Base-by-base conservation (phyloP, 2,113 vertebrate genomes). In the Corythornis vintsioides region DNA sequence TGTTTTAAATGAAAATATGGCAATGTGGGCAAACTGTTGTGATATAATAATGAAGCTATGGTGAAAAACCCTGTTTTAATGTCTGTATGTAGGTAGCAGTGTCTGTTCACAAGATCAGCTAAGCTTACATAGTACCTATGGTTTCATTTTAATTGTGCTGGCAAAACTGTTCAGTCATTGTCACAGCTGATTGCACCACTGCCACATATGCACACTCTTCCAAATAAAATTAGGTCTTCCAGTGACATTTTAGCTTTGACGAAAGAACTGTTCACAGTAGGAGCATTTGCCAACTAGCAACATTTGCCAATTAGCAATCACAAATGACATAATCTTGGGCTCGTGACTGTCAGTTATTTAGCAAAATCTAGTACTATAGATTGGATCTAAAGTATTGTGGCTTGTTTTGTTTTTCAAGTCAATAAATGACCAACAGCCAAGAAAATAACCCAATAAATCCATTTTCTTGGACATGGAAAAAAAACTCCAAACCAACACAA, bases 311-410 rank as follows among this genome's bases (percentile, higher is more conserved):
- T 38, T 0, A 48, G 29, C 35, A 70, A 29, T 76, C 15, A 42
- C 13, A 77, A 63, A 21, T 73, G 2, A 43, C 11, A 31, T 14
- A 0, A 0, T 67, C 24, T 60, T 70, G 47, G 28, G 42, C 76
- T 76, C 73, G 35, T 26, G 16, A 29, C 45, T 57, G 18, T 60
- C 57, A 76, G 40, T 69, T 76, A 33, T 20, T 88, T 47, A 74
- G 52, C n/a, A 77, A 24, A 83, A 86, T 14, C 0, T 2, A 65
- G 11, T 42, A 53, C 43, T 57, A 40, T 14, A 66, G 42, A 75
- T 21, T 74, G 22, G 5, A 45, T 53, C 52, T 70, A 43, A 74
- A 89, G 35, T 48, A 14, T 52, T 24, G 50, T 26, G 50, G 48
- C 43, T 42, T 69, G 24, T 45, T 35, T 53, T 20, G 38, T 31